A percentile compares a stretch with the other conserved stretches of the same genome.
These are phyloP conservation scores for Tipula helvola DNA, from an alignment of 2,888 invertebrate genomes.

Conservation along the genomic window DNA sequence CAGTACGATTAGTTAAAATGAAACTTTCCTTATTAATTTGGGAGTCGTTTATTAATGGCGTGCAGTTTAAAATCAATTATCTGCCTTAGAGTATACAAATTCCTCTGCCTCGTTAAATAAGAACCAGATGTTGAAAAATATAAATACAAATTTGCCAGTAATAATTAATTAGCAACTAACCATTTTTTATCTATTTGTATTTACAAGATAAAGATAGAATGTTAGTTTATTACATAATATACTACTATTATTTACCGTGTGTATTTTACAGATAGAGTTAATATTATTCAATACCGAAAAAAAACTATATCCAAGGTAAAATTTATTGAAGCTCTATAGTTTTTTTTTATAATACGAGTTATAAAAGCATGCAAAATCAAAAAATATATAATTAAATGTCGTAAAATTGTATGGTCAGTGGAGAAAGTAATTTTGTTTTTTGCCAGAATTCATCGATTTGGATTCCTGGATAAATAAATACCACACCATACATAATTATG, in stretches of 20 bases:
- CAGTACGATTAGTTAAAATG: background rate
- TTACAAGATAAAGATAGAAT: background rate
- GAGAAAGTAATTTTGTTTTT: background rate
- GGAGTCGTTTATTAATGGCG: background rate
- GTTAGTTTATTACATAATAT: background rate
- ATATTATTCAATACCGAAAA: background rate
- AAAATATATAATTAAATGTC: background rate
- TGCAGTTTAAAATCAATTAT: background rate
- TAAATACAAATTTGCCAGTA: background rate
- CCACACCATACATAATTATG: background rate
- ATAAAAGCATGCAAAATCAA: too few relatives aligned
- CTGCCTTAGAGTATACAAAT: background rate
- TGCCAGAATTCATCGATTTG: background rate
- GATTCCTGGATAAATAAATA: background rate
- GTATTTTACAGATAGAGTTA: background rate
- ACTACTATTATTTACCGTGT: background rate
- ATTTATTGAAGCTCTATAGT: background rate
- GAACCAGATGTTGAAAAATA: background rate
- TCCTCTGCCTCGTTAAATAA: background rate
- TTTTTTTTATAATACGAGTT: background rate
- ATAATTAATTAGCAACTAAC: background rate
- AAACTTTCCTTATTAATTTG: background rate
- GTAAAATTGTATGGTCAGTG: background rate
- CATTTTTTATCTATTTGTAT: background rate
- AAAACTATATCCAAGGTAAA: background rate